These are phyloP conservation scores for Eupithecia inturbata DNA, from an alignment of 2,888 invertebrate genomes.

Conservation along the genomic window DNA sequence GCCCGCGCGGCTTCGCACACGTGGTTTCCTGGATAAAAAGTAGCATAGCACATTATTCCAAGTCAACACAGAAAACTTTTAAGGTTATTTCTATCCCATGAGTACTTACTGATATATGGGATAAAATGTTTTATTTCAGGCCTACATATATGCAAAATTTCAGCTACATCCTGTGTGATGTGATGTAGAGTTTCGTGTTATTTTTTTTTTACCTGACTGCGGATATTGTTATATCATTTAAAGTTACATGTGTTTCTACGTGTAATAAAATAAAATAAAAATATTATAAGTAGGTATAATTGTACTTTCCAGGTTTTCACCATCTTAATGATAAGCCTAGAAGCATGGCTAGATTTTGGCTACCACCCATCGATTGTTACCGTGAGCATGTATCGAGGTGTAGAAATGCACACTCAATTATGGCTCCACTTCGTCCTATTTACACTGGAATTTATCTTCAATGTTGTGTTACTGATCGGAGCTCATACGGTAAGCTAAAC, in stretches of 20 bases:
- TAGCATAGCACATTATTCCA: no score
- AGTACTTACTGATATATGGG: no score
- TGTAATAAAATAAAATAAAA: not conserved
- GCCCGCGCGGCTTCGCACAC: no score
- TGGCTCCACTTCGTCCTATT: constrained; percentile 47
- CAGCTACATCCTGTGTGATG: no score
- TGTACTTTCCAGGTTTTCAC: constrained; percentile 27
- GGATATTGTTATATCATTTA: no score
- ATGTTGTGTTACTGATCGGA: constrained; percentile 51
- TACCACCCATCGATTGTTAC: constrained; percentile 10
- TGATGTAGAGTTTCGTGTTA: no score
- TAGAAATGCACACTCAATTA: constrained; percentile 38
- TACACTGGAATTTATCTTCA: constrained; percentile 46
- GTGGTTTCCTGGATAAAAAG: no score
- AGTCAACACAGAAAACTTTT: no score
- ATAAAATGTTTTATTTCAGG: no score
- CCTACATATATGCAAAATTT: not conserved
- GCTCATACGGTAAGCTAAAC: constrained; percentile 54
- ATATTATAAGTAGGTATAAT: not conserved
- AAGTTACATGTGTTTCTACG: no score
- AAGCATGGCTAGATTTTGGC: constrained; percentile 25
- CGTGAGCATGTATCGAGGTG: constrained; percentile 43
- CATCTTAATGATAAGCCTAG: constrained; percentile 15
- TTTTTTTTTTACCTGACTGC: no score
- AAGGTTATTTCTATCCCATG: no score